Evolutionary conservation across 2,888 invertebrate species (phyloP).

Genomic region (Drosophila atroscutellata): DNA sequence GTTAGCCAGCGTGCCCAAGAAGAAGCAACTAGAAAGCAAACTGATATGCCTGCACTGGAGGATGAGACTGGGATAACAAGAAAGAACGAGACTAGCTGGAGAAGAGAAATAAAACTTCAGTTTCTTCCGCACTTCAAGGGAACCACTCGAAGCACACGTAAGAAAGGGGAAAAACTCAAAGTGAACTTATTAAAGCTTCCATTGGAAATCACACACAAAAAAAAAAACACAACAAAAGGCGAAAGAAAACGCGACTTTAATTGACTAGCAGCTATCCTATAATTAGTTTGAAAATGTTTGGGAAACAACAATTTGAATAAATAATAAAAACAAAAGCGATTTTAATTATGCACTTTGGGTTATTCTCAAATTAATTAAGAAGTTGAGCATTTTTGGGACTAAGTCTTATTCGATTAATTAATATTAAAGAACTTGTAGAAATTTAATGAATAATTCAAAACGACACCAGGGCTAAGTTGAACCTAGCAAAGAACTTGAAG

Average conservation of each 20-base stretch:
- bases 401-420: too few relatives aligned
- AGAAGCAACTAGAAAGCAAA: conserved; percentile 9
- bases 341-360: background rate
- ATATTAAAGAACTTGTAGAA: too few relatives aligned
- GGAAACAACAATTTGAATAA: background rate
- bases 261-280: background rate
- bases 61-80: conserved; percentile 5
- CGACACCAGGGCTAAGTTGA: too few relatives aligned
- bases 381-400: background rate
- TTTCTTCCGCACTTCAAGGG: conserved; percentile 39
- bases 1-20: conserved; percentile 15
- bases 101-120: conserved; percentile 51
- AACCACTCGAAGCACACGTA: conserved; percentile 40
- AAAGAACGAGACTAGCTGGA: background rate
- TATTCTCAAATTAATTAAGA: background rate
- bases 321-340: background rate
- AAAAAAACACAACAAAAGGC: conserved; percentile 20
- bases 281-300: background rate
- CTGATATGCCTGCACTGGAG: background rate
- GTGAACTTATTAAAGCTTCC: conserved; percentile 39
- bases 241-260: background rate
- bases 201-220: conserved; percentile 39
- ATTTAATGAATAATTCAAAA: too few relatives aligned
- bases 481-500: background rate
- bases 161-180: conserved; percentile 38